Evolutionary conservation across 2,797 vertebrate species (phyloP), one percentile per base, ranked within the genome.

Genomic region (Eptatretus atami): DNA sequence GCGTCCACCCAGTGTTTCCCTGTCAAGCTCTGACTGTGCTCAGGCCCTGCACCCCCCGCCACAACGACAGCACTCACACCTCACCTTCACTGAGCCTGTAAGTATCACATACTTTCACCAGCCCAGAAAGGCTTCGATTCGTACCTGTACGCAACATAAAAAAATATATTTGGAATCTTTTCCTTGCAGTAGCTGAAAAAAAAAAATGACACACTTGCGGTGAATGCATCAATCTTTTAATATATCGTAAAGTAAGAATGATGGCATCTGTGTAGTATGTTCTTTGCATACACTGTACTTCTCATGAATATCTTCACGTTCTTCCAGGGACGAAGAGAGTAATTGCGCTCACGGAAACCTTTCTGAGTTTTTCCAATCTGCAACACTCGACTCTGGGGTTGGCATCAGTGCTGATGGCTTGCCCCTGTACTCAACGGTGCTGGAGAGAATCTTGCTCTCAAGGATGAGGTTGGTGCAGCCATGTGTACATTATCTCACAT

Each of bases 21-120:
- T 87, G 0, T 84, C 81, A 44, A 96, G 88, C 72, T 94, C 90
- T 3, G 85, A 79, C 2, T 94, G 87, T 3, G 85, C 2, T 95
- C 87, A 0, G 85, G 64, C 90, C 88, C 68, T 87, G 84, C 71
- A 95, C 2, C 92, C 92, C 53, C 78, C 93, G 70, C 81, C 83
- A 60, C 74, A 85, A 64, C 86, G 84, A 72, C 86, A 87, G 64
- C 81, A 82, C 67, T 80, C 83, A 2, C 76, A 82, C 55, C 80
- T 90, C 70, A 76, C 86, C 67, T 77, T 90, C 3, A 6, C 82
- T 63, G 81, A 83, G 57, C 57, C n/a, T 61, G 57, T 61, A 61
- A n/a, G 57, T 10, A 24, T 12, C 57, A 61, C 3, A 24, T 25
- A 24, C 57, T 10, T 44, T 4, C 31, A 44, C 31, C 31, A 31